Evolutionary conservation across 2,888 invertebrate species (phyloP), one percentile per base, ranked within the genome.

Genomic region (Acleris holmiana): DNA sequence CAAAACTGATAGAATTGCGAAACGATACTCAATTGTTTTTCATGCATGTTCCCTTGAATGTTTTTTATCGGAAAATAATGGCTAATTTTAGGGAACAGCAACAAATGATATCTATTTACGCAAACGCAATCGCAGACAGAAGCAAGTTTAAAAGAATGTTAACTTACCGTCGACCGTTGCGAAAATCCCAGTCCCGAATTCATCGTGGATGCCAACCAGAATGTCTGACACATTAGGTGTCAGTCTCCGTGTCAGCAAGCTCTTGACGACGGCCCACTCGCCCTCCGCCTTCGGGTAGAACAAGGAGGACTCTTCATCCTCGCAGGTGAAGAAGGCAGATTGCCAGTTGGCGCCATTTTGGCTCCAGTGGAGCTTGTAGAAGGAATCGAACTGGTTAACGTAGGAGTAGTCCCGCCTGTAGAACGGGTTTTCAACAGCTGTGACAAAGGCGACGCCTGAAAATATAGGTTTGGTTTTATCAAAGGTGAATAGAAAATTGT

Each of bases 401-500:
- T 80, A 84, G 0, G 71, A 76, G 51, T 84, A 84, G 53, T 84
- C 84, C 50, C 75, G 76, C 18, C 84, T 69, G 35, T 73, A 83
- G 61, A 84, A 83, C 17, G 72, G 72, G 0, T 69, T 71, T 54
- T 69, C 69, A 19, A 73, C 72, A 3, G 73, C 64, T 2, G 69
- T 56, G 17, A 61, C 69, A 6, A 72, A 44, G 23, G 57, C 5
- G 15, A 57, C 0, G 4, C 56, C 61, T 61, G 18, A 13, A 35
- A 35, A 13, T 29, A 29, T 8, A 29, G 25, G 23, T 23, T 23
- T 6, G 6, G 5, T 23, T 25, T 25, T 25, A 7, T 1, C 6
- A 23, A 23, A 0, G 6, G 23, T 23, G 23, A 23, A 23, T 5
- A 23, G 23, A 23, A 23, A 6, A 23, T 6, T 23, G 23, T 23